Evolutionary conservation across 2,797 vertebrate genomes (phyloP).

Genomic region (Peromyscus aztecus): DNA sequence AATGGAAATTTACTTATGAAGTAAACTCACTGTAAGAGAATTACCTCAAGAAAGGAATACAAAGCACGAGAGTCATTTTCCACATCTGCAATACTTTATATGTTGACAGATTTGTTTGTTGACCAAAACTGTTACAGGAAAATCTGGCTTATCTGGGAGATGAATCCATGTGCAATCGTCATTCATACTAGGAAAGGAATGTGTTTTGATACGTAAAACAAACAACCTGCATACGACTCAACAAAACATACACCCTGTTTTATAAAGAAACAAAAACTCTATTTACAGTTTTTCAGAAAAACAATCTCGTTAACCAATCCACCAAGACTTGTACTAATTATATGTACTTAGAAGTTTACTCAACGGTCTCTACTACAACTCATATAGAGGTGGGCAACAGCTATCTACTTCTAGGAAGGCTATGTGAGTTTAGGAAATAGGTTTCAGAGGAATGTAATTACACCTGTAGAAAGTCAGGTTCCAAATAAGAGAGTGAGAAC

Average conservation of each 20-base stretch:
- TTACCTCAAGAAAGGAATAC: constrained; percentile 67
- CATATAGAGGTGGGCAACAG: neutral
- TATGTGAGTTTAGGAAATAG: neutral
- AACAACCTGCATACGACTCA: neutral
- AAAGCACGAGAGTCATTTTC: constrained; percentile 70
- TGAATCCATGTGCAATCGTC: neutral
- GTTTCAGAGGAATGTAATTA: neutral
- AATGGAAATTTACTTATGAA: constrained; percentile 73
- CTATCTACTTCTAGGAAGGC: constrained; percentile 22
- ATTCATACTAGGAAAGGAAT: constrained; percentile 48
- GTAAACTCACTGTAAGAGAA: constrained; percentile 56
- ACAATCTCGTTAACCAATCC: neutral
- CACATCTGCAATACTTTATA: constrained; percentile 61
- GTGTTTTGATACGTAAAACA: neutral
- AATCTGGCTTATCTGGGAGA: neutral
- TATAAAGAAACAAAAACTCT: neutral
- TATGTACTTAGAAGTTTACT: too few species aligned
- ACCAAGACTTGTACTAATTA: neutral
- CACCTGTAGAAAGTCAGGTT: neutral
- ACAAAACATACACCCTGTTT: neutral
- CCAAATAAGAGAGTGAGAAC: neutral
- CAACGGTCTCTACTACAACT: neutral
- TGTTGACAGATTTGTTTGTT: constrained; percentile 71
- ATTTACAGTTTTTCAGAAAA: constrained; percentile 33
- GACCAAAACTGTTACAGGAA: neutral